These are phyloP conservation scores for Limnephilus lunatus DNA, from an alignment of 2,888 invertebrate species.

Conservation along the genomic window DNA sequence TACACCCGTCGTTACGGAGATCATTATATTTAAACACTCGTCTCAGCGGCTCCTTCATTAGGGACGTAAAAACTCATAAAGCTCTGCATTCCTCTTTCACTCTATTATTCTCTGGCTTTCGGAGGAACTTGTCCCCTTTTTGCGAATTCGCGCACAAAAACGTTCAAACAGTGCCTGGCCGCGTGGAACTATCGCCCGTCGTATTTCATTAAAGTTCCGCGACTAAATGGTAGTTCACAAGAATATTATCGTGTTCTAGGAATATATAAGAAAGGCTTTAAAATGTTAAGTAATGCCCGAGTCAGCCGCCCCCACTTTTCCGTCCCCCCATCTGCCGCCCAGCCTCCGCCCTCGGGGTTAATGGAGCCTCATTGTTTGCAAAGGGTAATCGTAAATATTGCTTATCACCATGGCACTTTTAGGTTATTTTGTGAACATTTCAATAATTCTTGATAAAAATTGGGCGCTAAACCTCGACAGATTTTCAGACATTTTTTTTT, in stretches of 20 bases:
- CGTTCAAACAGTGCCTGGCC: conserved; percentile 57
- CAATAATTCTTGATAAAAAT: conserved; percentile 47
- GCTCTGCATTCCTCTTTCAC: conserved; percentile 59
- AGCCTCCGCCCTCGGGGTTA: conserved; percentile 41
- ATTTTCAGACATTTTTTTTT: neutral
- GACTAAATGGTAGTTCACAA: conserved; percentile 63
- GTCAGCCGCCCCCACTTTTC: neutral
- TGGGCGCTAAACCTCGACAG: conserved; percentile 4
- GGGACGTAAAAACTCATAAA: conserved; percentile 53
- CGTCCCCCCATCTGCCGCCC: neutral
- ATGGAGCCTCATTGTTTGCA: conserved; percentile 50
- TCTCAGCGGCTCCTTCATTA: conserved; percentile 54
- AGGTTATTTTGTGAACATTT: conserved; percentile 52
- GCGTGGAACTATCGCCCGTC: conserved; percentile 63
- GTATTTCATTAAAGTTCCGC: conserved; percentile 65
- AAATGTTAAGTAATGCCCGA: conserved; percentile 59
- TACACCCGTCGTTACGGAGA: conserved; percentile 44
- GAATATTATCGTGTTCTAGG: conserved; percentile 64
- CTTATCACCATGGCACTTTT: conserved; percentile 52
- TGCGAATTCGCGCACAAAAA: conserved; percentile 56
- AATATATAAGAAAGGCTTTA: conserved; percentile 62
- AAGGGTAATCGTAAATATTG: conserved; percentile 54
- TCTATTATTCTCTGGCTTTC: conserved; percentile 50
- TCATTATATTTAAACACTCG: conserved; percentile 53
- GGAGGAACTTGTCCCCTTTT: conserved; percentile 52